Conservation (phyloP, 2,888 invertebrate genomes). For the Ischnus inquisitorius region DNA sequence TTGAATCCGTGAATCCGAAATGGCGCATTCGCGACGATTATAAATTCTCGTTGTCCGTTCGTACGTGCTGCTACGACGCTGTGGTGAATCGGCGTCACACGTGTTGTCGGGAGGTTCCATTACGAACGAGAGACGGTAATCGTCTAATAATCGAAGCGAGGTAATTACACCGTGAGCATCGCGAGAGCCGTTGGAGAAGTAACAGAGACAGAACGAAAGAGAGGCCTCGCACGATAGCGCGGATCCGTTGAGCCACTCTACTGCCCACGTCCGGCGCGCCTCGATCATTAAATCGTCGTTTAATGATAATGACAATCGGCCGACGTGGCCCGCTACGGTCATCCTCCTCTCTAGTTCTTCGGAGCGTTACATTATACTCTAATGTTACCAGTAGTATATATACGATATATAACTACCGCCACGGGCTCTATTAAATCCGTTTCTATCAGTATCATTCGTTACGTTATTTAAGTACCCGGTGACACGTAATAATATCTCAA, state of each 20-base stretch:
- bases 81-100: constrained; percentile 44
- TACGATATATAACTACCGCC: constrained; percentile 17
- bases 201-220: constrained; percentile 24
- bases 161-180: constrained; percentile 69
- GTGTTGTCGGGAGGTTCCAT: constrained; percentile 66
- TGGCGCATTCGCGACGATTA: constrained; percentile 36
- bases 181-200: constrained; percentile 21
- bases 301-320: constrained; percentile 80
- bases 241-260: constrained; percentile 50
- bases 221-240: constrained; percentile 29
- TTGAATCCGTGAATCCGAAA: constrained; percentile 37
- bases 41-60: constrained; percentile 32
- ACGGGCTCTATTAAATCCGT: constrained; percentile 65
- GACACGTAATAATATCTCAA: constrained; percentile 58
- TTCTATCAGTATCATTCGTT: constrained; percentile 67
- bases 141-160: constrained; percentile 73
- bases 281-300: constrained; percentile 82
- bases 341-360: constrained; percentile 65
- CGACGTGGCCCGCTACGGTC: constrained; percentile 68
- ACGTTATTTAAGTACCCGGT: constrained; percentile 63
- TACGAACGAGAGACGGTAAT: constrained; percentile 68
- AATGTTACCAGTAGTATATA: constrained; percentile 57
- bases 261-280: constrained; percentile 81
- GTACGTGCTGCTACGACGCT: constrained; percentile 3
- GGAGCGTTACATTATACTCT: constrained; percentile 67